A percentile compares a stretch with the other conserved stretches of the same genome.
These are phyloP conservation scores for Petrolisthes cinctipes DNA, from an alignment of 2,888 invertebrate species.

Conservation along the genomic window DNA sequence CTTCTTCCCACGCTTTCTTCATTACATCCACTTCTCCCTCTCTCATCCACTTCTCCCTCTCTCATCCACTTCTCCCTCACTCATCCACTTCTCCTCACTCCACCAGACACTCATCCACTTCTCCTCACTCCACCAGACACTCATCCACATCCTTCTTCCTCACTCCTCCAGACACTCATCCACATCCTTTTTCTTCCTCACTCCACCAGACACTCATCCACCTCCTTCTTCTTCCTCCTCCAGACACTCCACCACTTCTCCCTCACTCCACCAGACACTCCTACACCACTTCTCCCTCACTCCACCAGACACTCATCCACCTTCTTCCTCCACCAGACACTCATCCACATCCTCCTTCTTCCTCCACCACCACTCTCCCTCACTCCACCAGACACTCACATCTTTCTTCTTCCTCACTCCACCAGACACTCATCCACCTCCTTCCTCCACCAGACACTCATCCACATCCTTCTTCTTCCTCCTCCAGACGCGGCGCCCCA, in stretches of 20 bases:
- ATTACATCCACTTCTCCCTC: neutral
- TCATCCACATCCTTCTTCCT: neutral
- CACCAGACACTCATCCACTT: neutral
- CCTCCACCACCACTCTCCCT: too few relatives aligned
- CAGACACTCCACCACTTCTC: too few relatives aligned
- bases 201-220: neutral
- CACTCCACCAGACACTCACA: neutral
- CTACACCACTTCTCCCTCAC: neutral
- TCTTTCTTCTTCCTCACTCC: neutral
- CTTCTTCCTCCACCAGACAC: neutral
- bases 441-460: neutral
- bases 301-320: neutral
- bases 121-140: neutral
- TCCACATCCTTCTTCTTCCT: neutral
- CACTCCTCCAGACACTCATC: neutral
- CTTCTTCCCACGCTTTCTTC: neutral
- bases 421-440: too few relatives aligned
- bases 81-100: neutral
- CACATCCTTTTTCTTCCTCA: neutral
- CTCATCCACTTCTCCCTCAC: too few relatives aligned
- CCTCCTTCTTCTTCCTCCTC: neutral
- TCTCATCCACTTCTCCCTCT: neutral
- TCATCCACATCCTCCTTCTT: neutral
- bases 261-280: neutral
- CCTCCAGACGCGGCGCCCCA: slow-evolving; percentile 56